Conservation (phyloP, 2,888 invertebrate species). For the Cistogaster globosa region DNA sequence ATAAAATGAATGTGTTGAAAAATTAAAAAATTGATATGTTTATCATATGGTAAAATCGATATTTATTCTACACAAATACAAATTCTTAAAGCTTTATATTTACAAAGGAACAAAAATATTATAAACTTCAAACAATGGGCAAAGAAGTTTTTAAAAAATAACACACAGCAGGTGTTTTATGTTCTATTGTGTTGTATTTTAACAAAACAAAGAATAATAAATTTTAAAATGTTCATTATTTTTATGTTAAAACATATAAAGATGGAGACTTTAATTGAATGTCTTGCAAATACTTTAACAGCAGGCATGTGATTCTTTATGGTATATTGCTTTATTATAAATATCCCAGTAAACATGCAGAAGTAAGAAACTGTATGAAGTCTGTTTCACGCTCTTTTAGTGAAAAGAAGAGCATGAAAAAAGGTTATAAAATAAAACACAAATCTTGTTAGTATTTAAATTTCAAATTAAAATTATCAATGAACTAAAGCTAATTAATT, state of each 20-base stretch:
- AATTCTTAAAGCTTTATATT: too few species aligned
- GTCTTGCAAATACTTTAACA: constrained; percentile 4
- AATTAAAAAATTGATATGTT: too few species aligned
- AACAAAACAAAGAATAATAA: constrained; percentile 26
- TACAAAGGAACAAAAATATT: too few species aligned
- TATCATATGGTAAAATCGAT: too few species aligned
- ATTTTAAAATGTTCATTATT: constrained; percentile 45
- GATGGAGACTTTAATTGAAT: background rate
- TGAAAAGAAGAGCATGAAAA: too few species aligned
- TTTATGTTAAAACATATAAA: background rate
- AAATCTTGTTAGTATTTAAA: too few species aligned
- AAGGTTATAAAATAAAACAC: too few species aligned
- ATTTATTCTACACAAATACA: too few species aligned
- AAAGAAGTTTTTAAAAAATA: constrained; percentile 19
- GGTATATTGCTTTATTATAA: constrained; percentile 1
- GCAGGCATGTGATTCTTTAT: constrained; percentile 9
- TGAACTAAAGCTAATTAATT: background rate
- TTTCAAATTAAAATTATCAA: too few species aligned
- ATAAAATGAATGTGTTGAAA: too few species aligned
- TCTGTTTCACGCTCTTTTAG: too few species aligned
- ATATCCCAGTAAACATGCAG: background rate
- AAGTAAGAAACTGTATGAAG: background rate
- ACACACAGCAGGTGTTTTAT: constrained; percentile 35
- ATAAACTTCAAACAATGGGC: background rate
- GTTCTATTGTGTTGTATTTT: background rate